Evolutionary conservation across 2,797 vertebrate species (phyloP).

Genomic region (Holocentrus rufus): DNA sequence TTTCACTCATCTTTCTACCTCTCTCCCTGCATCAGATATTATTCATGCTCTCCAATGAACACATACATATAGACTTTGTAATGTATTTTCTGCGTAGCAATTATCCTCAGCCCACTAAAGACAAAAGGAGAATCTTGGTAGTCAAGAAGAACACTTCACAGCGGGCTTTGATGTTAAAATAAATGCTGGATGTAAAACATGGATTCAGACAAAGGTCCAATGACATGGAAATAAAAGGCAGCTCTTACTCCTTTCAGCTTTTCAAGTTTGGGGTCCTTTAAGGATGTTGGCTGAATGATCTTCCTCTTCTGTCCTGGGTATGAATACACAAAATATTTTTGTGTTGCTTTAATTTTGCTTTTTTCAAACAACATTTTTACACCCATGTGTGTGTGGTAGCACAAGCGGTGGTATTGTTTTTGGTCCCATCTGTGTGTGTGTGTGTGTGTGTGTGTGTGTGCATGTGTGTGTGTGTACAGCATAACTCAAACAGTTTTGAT

Average conservation of each 20-base stretch:
- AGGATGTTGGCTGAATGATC: constrained; percentile 82
- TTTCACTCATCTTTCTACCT: constrained; percentile 64
- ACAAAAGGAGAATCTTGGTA: neutral
- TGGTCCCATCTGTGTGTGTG: no score
- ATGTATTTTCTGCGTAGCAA: constrained; percentile 54
- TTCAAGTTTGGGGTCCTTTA: constrained; percentile 82
- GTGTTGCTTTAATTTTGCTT: neutral
- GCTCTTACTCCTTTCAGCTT: constrained; percentile 85
- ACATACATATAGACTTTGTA: constrained; percentile 32
- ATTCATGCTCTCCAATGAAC: constrained; percentile 50
- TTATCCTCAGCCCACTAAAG: constrained; percentile 28
- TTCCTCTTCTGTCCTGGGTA: constrained; percentile 84
- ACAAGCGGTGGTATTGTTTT: no score
- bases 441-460: no score
- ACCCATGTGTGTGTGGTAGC: no score
- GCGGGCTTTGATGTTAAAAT: constrained; percentile 24
- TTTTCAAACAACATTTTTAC: neutral
- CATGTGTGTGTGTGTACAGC: no score
- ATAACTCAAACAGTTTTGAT: no score
- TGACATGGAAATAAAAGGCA: neutral
- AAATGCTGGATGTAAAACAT: constrained; percentile 30
- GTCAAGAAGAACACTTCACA: neutral
- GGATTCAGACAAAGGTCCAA: constrained; percentile 1
- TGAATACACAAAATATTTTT: neutral
- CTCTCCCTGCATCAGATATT: constrained; percentile 52